Evolutionary conservation across 2,888 invertebrate species (phyloP).

Genomic region (Andrena haemorrhoa): DNA sequence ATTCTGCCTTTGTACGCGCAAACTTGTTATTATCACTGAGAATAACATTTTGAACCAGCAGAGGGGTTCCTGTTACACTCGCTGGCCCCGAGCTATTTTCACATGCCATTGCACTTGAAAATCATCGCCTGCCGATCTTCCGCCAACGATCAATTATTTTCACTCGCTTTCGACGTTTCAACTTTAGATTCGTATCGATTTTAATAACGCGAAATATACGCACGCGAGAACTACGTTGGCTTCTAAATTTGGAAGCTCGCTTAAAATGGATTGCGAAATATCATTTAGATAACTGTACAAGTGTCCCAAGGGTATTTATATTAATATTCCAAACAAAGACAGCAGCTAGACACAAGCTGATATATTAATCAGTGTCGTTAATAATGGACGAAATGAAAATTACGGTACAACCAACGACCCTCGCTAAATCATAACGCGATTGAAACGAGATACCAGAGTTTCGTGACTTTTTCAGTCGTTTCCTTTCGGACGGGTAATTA

Average conservation of each 20-base stretch:
- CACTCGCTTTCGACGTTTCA: not conserved
- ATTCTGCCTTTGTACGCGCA: conserved; percentile 11
- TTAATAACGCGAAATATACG: not conserved
- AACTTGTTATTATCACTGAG: conserved; percentile 23
- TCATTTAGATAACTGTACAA: not conserved
- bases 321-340: conserved; percentile 4
- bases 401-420: not conserved
- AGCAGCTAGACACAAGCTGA: not conserved
- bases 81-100: not conserved
- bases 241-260: not conserved
- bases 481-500: not conserved
- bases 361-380: conserved; percentile 16
- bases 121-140: not conserved
- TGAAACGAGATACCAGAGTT: not conserved
- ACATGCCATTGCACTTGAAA: not conserved
- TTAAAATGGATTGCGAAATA: not conserved
- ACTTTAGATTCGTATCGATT: not conserved
- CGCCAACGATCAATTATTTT: conserved; percentile 15
- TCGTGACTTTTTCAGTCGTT: not conserved
- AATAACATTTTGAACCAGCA: conserved; percentile 1
- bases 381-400: conserved; percentile 1
- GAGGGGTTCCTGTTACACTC: not conserved
- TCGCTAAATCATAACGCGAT: not conserved
- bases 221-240: too few species aligned
- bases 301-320: not conserved